phyloP scores from a whole-genome alignment of 2,888 invertebrate species.

The Pristionchus arcanus region DNA sequence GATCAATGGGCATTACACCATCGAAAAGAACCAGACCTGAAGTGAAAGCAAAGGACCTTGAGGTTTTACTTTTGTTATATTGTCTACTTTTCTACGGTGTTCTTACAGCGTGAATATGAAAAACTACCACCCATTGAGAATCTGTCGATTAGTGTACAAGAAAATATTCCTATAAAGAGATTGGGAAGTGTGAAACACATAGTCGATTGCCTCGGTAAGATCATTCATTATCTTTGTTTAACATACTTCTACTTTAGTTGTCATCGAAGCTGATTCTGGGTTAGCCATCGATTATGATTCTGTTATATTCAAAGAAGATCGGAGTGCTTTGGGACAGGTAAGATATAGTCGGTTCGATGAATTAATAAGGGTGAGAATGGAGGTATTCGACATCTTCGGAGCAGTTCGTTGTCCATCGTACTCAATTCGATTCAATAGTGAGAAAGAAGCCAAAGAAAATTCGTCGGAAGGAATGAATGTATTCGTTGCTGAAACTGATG shows the following conservation, averaged over 20 bases:
- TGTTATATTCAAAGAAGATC: constrained; percentile 34
- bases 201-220: constrained; percentile 38
- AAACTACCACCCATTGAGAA: constrained; percentile 41
- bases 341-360: background rate
- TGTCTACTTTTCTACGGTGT: background rate
- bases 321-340: constrained; percentile 38
- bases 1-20: constrained; percentile 11
- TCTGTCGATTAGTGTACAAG: background rate
- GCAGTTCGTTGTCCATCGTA: constrained; percentile 24
- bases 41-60: constrained; percentile 1
- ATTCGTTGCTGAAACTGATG: constrained; percentile 29
- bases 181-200: constrained; percentile 37
- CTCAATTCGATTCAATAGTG: constrained; percentile 46
- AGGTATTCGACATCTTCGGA: constrained; percentile 50
- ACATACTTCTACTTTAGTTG: background rate
- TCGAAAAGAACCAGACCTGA: constrained; percentile 15
- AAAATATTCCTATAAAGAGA: background rate
- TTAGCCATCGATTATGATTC: constrained; percentile 39
- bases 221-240: background rate
- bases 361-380: no score
- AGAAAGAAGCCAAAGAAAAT: background rate
- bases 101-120: constrained; percentile 25
- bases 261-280: constrained; percentile 29
- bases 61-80: background rate
- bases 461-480: background rate